phyloP scores from a whole-genome alignment of 2,888 invertebrate genomes.

The Aphrophora alni region DNA sequence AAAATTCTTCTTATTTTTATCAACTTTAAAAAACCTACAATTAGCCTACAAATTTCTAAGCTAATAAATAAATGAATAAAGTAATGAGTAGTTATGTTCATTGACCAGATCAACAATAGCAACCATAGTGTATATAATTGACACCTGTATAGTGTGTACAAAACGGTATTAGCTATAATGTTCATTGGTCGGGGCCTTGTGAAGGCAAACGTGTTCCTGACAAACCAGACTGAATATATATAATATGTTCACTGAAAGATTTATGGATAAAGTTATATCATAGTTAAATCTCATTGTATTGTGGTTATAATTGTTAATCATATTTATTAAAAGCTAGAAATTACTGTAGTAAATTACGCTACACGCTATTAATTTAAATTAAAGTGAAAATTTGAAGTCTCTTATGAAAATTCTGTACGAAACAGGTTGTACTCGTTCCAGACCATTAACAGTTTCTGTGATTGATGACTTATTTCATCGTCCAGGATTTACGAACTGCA shows the following conservation, averaged over 20 bases:
- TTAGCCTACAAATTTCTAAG: too few species aligned
- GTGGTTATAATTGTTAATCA: too few species aligned
- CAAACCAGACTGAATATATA: constrained; percentile 3
- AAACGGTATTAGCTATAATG: not conserved
- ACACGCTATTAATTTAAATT: too few species aligned
- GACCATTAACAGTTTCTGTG: not conserved
- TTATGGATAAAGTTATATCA: not conserved
- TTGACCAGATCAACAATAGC: not conserved
- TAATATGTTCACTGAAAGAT: not conserved
- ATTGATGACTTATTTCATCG: constrained; percentile 3
- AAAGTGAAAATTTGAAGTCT: not conserved
- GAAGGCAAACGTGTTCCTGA: constrained; percentile 33
- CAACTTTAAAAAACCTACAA: too few species aligned
- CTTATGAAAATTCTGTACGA: not conserved
- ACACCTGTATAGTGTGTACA: not conserved
- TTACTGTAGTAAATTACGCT: too few species aligned
- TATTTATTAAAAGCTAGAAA: too few species aligned
- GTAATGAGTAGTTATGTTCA: not conserved
- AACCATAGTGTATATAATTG: not conserved
- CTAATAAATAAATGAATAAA: too few species aligned
- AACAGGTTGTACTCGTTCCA: not conserved
- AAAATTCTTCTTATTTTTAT: too few species aligned
- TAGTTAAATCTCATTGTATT: too few species aligned
- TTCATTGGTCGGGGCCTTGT: constrained; percentile 21
- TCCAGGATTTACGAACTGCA: not conserved